Base-by-base conservation (phyloP, 1,140 invertebrate species). In the Wasmannia auropunctata region DNA sequence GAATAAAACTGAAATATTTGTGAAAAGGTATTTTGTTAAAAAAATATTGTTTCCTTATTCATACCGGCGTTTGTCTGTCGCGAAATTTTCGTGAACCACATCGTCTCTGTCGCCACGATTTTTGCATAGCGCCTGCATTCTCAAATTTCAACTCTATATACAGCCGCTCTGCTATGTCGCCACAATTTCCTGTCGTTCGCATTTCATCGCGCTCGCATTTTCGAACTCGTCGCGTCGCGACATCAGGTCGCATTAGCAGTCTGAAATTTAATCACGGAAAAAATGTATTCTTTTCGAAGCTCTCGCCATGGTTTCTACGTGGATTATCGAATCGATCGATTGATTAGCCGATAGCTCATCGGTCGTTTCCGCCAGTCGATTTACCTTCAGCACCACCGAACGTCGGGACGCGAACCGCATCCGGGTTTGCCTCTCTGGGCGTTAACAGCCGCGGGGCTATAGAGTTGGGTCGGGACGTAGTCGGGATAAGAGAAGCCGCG, bases 111-210 rank as follows among this genome's bases (percentile, higher is more conserved):
- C 25, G 58, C 28, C 75, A 46, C 8, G 4, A 49, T 37, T 79
- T n/a, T 79, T 79, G 25, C 8, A 14, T 80, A 62, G n/a, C 62
- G 62, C 76, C 76, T 80, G 54, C 76, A 28, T 69, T 25, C 60
- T 79, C 46, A 19, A 80, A 46, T 69, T 51, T 67, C 25, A 69
- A 80, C 16, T 51, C 10, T 25, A 16, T 37, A 40, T 25, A 25
- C n/a, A n/a, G n/a, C n/a, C n/a, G 11, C 76, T 25, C 31, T 16
- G 8, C 43, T 11, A 16, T 31, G 37, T 77, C 40, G 28, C 5
- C 58, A 16, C 54, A 60, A 40, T n/a, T 76, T 31, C 34, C 22
- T 43, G 22, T 25, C 54, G 34, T 43, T 76, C 56, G 22, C 70
- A 56, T 56, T 74, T 76, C 56, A 76, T 76, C 37, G 54, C 72